A percentile compares a stretch with the other conserved stretches of the same genome.
Evolutionary conservation across 2,113 vertebrate species (phyloP).

Genomic region (Galeopterus variegatus): DNA sequence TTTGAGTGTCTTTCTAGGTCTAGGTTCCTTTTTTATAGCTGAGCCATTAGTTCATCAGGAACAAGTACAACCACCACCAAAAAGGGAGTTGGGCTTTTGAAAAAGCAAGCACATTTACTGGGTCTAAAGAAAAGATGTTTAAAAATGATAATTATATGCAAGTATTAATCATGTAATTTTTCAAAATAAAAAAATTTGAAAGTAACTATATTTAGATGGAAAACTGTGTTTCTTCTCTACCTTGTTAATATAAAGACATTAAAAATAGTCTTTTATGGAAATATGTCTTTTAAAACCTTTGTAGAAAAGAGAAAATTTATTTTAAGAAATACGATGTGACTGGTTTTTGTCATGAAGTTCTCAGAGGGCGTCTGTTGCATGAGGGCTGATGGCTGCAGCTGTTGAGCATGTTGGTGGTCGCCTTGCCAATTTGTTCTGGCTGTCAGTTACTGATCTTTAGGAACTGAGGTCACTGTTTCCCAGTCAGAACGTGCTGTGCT

Average conservation of each 20-base stretch:
- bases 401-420: constrained; percentile 42
- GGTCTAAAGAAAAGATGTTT: constrained; percentile 40
- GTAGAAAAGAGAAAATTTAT: constrained; percentile 36
- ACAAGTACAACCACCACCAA: not conserved
- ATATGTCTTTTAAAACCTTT: not conserved
- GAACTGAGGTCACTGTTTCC: constrained; percentile 55
- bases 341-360: not conserved
- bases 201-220: not conserved
- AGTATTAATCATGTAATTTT: not conserved
- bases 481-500: not conserved
- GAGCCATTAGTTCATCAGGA: constrained; percentile 62
- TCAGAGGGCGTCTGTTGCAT: not conserved
- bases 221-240: not conserved
- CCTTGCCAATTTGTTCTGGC: constrained; percentile 50
- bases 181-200: constrained; percentile 25
- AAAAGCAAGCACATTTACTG: not conserved
- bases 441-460: constrained; percentile 66
- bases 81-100: not conserved
- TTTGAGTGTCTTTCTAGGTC: not conserved
- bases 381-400: constrained; percentile 51
- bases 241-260: constrained; percentile 11
- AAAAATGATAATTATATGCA: not conserved
- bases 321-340: not conserved
- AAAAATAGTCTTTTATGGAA: constrained; percentile 6
- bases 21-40: not conserved